Evolutionary conservation across 2,113 vertebrate genomes (phyloP).

Genomic region (Myocastor coypus): DNA sequence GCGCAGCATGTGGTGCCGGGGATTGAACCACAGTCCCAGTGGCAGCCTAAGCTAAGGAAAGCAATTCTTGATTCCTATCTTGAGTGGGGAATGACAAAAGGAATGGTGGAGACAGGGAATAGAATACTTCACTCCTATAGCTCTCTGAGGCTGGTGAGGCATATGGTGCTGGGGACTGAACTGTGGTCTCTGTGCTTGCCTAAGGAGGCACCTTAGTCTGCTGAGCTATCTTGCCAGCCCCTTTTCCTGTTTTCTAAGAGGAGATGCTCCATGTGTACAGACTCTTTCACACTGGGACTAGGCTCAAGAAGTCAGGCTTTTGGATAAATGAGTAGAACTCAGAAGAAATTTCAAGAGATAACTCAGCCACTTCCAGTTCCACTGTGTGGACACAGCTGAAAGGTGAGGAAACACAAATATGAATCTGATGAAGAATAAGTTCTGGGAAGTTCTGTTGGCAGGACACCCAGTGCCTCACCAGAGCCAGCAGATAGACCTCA

Average conservation of each 20-base stretch:
- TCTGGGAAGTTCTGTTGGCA: neutral
- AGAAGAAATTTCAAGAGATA: neutral
- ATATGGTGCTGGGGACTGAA: no score
- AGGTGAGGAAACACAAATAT: neutral
- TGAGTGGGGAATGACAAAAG: neutral
- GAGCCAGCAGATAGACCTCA: neutral
- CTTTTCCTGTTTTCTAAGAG: neutral
- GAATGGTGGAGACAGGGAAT: no score
- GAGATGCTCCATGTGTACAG: neutral
- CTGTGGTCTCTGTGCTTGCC: no score
- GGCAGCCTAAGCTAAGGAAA: no score
- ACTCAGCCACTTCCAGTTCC: neutral
- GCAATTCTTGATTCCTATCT: neutral
- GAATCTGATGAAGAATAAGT: neutral
- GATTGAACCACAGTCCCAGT: no score
- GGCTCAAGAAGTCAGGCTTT: neutral
- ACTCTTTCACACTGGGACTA: neutral
- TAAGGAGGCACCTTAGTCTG: no score
- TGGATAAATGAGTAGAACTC: neutral
- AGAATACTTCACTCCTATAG: neutral
- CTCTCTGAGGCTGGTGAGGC: no score
- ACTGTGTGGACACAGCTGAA: neutral
- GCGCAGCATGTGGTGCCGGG: no score
- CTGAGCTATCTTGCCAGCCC: no score
- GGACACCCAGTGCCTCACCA: neutral